Percentiles rank a stretch among this genome's conserved stretches.
phyloP scores from a whole-genome alignment of 2,113 vertebrate genomes.

The Ursus arctos region DNA sequence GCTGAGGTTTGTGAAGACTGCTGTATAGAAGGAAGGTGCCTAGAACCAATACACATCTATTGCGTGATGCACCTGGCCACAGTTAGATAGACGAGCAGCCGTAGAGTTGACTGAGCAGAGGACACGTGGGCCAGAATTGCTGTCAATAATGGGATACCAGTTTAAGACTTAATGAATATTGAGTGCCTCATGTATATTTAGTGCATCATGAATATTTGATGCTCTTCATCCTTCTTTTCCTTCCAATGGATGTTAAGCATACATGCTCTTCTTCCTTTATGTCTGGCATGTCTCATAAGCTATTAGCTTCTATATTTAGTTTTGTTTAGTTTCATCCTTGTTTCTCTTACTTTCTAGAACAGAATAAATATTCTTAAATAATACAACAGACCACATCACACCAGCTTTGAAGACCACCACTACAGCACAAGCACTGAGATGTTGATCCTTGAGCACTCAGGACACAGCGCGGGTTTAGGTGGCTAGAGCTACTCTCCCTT shows the following conservation, averaged over 20 bases:
- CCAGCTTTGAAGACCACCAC: background rate
- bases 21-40: background rate
- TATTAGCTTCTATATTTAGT: background rate
- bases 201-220: background rate
- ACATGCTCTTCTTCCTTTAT: background rate
- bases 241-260: background rate
- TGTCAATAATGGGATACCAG: background rate
- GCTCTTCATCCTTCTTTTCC: background rate
- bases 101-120: background rate
- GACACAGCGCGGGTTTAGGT: background rate
- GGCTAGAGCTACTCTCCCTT: background rate
- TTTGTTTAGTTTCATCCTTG: background rate
- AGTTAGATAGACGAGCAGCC: background rate
- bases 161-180: background rate
- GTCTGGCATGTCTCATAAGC: background rate
- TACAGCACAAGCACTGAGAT: background rate
- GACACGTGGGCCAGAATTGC: background rate
- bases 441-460: background rate
- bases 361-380: background rate
- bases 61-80: background rate
- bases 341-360: conserved; percentile 11
- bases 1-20: background rate
- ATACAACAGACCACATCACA: background rate
- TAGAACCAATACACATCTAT: background rate
- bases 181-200: background rate